A percentile compares a stretch with the other conserved stretches of the same genome.
phyloP scores from a whole-genome alignment of 2,113 vertebrate genomes.

The Elachura formosa region DNA sequence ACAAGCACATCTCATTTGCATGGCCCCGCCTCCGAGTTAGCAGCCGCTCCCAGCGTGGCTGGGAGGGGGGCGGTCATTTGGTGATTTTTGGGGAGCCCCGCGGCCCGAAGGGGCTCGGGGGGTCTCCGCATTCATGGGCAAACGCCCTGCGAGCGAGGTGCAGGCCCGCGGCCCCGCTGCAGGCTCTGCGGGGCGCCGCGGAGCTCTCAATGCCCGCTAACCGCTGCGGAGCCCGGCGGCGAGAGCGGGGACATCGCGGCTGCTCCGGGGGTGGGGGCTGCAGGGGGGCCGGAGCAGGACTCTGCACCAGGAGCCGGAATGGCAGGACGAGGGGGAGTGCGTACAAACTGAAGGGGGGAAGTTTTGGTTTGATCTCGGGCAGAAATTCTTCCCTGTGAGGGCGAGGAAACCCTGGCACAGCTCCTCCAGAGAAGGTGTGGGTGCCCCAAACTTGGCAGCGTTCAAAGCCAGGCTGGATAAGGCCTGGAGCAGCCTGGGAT shows the following conservation, averaged over 20 bases:
- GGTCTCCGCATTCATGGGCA: accelerated
- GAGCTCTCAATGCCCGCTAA: background rate
- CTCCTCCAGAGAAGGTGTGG: background rate
- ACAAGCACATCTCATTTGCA: accelerated
- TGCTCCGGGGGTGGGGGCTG: background rate
- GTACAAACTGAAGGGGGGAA: accelerated
- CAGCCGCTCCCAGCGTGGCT: background rate
- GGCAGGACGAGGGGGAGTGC: too few species aligned
- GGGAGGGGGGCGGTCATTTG: background rate
- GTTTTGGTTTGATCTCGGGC: accelerated
- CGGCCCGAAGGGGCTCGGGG: accelerated
- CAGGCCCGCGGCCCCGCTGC: background rate
- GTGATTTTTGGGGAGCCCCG: background rate
- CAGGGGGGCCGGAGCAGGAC: background rate
- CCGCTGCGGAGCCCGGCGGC: accelerated
- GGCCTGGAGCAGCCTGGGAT: background rate
- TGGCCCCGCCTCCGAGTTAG: background rate
- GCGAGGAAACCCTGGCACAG: background rate
- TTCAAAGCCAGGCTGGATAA: background rate
- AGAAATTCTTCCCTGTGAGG: background rate
- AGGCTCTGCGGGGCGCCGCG: background rate
- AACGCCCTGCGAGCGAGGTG: accelerated
- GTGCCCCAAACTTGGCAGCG: background rate
- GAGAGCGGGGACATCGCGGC: accelerated
- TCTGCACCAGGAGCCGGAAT: background rate